Base-by-base conservation (phyloP, 2,888 invertebrate species). In the Adela reaumurella region DNA sequence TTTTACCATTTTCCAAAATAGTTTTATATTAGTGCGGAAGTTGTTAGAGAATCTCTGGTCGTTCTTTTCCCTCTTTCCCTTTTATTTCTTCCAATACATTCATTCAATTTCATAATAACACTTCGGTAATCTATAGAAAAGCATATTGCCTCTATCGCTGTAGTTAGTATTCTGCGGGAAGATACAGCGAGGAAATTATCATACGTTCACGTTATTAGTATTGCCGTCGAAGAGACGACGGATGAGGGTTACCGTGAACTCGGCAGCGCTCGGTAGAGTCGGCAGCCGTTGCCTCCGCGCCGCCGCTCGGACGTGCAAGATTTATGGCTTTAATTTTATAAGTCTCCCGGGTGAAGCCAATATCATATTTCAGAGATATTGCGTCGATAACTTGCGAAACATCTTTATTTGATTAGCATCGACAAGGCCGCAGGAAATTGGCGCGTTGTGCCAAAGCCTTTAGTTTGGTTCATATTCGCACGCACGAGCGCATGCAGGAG, bases 321-420 rank as follows among this genome's bases (percentile, higher is more conserved):
- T 77, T 77, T 77, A 77, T 77, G 62, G 68, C 67, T 67, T 74
- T 76, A 76, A 77, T 77, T 77, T 78, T 74, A 74, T 76, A 77
- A 77, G 74, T 74, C 74, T 76, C 73, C 74, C 76, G 76, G 76
- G 77, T 73, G 20, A 14, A 19, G 20, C 50, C 49, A 68, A 68
- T 68, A 67, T 69, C 67, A 68, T 67, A 66, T 68, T 65, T 63
- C 62, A 65, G 64, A 67, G 65, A 68, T 70, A 69, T 65, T 61
- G 59, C 58, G 55, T 58, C 64, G 62, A 67, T 68, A 68, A 70
- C 66, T 67, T 64, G 65, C 59, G 57, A 8, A 35, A 35, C 35
- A 8, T 8, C 35, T 11, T 35, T 11, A 35, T 35, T 8, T 35
- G 35, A 35, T 35, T 11, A 35, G 11, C 35, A 35, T 35, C 35